These are phyloP conservation scores for Regulus satrapa DNA, from an alignment of 2,113 vertebrate species.

Conservation along the genomic window DNA sequence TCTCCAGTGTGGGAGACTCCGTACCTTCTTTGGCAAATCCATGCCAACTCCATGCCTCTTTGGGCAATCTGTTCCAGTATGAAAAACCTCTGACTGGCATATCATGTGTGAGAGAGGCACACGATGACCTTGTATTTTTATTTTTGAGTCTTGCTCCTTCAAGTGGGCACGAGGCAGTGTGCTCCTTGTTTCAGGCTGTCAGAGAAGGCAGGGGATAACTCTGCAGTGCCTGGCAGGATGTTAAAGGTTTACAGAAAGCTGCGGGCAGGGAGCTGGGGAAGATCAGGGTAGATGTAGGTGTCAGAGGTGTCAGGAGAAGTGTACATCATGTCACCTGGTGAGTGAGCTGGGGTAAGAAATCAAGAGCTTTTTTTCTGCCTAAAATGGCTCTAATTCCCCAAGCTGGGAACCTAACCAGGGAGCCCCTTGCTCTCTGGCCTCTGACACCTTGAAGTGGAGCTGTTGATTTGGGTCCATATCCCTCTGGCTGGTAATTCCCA, in stretches of 20 bases:
- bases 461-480: background rate
- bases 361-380: background rate
- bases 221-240: background rate
- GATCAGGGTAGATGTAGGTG: background rate
- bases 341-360: background rate
- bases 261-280: background rate
- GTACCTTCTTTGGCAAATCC: too few species aligned
- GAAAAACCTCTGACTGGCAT: background rate
- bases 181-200: background rate
- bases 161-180: background rate
- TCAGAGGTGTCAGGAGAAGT: background rate
- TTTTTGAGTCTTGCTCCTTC: background rate
- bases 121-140: background rate
- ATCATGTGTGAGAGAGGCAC: background rate
- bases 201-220: background rate
- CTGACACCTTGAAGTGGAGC: background rate
- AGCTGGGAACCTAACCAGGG: background rate
- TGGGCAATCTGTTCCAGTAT: background rate
- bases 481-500: background rate
- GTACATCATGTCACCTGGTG: rapidly evolving
- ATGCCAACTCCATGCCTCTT: too few species aligned
- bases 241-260: background rate
- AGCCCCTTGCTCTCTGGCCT: background rate
- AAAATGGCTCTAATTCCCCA: background rate
- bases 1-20: background rate